Conservation (phyloP, 2,113 vertebrate genomes). For the Paramormyrops kingsleyae region DNA sequence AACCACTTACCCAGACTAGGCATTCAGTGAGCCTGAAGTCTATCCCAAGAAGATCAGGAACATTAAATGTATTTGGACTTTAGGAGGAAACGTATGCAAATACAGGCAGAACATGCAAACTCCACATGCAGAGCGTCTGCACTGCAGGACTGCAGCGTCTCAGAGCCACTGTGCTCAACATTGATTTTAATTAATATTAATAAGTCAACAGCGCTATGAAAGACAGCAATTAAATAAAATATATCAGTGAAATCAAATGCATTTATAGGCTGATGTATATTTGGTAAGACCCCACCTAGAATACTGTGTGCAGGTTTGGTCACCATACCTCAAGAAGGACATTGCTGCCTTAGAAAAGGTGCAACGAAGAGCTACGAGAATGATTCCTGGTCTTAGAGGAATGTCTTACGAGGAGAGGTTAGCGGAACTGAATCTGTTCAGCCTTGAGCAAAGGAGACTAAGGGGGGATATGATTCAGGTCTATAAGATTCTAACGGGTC, state of each 20-base stretch:
- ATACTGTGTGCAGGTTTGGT: too few species aligned
- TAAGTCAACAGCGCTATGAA: background rate
- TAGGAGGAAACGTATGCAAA: background rate
- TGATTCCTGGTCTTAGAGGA: too few species aligned
- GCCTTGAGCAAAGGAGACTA: too few species aligned
- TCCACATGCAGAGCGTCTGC: background rate
- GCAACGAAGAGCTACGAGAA: too few species aligned
- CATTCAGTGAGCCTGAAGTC: background rate
- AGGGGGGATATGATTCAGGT: too few species aligned
- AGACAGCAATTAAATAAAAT: background rate
- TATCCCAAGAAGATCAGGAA: background rate
- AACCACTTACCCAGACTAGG: background rate
- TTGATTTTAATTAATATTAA: background rate
- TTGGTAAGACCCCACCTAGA: too few species aligned
- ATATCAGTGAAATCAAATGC: background rate
- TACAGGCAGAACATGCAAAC: background rate
- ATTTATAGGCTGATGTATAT: background rate
- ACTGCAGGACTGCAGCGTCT: background rate
- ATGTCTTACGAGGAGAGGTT: too few species aligned
- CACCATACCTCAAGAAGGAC: too few species aligned
- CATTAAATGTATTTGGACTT: background rate
- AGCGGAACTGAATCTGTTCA: too few species aligned
- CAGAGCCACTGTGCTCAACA: background rate
- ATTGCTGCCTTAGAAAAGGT: too few species aligned
- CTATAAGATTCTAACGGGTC: too few species aligned